Evolutionary conservation across 1,140 invertebrate genomes (phyloP).

Genomic region (Platorchestia sp.): DNA sequence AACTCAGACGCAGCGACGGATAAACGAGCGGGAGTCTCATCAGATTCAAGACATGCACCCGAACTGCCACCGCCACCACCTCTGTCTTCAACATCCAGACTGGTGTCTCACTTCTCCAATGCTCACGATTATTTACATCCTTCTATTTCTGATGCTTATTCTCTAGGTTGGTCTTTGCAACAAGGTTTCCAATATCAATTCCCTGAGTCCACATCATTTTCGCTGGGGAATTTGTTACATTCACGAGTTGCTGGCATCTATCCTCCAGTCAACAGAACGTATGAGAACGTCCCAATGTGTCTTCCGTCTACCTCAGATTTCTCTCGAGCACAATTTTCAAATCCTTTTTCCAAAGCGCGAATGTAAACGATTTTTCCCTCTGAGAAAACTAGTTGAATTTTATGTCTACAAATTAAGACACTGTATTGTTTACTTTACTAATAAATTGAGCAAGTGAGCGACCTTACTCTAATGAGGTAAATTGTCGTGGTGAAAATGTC

Average conservation of each 20-base stretch:
- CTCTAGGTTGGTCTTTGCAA: not conserved
- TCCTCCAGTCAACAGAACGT: not conserved
- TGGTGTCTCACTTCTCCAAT: not conserved
- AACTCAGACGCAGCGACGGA: not conserved
- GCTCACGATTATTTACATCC: not conserved
- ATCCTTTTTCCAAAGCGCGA: not conserved
- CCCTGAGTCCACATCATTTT: not conserved
- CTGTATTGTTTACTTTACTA: no score
- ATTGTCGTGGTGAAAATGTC: no score
- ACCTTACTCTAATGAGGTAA: no score
- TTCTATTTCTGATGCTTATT: not conserved
- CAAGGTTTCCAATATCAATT: not conserved
- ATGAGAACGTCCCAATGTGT: not conserved
- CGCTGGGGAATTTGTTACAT: not conserved
- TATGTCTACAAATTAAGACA: no score
- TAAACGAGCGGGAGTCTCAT: not conserved
- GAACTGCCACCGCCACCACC: not conserved
- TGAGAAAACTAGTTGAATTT: no score
- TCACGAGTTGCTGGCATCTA: not conserved
- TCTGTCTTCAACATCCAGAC: not conserved
- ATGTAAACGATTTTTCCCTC: no score
- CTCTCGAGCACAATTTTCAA: not conserved
- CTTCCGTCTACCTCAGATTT: not conserved
- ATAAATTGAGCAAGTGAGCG: no score
- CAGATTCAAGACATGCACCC: not conserved